Base-by-base conservation (phyloP, 2,113 vertebrate genomes). In the Cheirogaleus medius region DNA sequence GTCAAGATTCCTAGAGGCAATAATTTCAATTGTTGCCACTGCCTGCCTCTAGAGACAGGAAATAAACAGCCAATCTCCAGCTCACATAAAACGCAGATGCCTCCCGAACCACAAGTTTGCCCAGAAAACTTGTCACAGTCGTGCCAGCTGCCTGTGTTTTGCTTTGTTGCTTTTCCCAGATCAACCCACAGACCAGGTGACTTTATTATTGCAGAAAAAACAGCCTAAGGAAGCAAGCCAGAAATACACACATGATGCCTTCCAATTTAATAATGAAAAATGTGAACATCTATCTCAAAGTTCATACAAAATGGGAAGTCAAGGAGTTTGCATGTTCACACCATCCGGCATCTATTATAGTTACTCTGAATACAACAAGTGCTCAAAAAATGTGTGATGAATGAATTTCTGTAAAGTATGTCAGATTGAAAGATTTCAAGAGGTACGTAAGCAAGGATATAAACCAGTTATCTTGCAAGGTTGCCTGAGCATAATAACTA, bases 61-160 rank as follows among this genome's bases (percentile, higher is more conserved):
- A 97, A 94, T 76, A 95, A 95, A 96, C 81, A 97, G 78, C 82
- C 86, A 71, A 71, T 94, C 37, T 86, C 88, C 93, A 95, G 77
- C 47, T 83, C 78, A 91, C 78, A 80, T 74, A 91, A 91, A 97
- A 93, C 66, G 39, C 82, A 97, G 86, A 93, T 95, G 94, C 78
- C 83, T 95, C 92, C 83, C 56, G 76, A 96, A 87, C 82, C 83
- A 64, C 78, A 96, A 58, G 91, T 96, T 93, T 94, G 86, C 63
- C 73, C 91, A 95, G 82, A 91, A 94, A 94, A 94, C 73, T 91
- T 86, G 73, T 94, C 77, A 58, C 42, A 68, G 66, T 63, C 77
- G 20, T 32, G 42, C 63, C 89, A 95, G 83, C 85, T 88, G 86
- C 87, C 64, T 66, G 42, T 68, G 77, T 29, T 88, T 87, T 96